Evolutionary conservation across 2,113 vertebrate genomes (phyloP).

Genomic region (Toxotes chatareus): DNA sequence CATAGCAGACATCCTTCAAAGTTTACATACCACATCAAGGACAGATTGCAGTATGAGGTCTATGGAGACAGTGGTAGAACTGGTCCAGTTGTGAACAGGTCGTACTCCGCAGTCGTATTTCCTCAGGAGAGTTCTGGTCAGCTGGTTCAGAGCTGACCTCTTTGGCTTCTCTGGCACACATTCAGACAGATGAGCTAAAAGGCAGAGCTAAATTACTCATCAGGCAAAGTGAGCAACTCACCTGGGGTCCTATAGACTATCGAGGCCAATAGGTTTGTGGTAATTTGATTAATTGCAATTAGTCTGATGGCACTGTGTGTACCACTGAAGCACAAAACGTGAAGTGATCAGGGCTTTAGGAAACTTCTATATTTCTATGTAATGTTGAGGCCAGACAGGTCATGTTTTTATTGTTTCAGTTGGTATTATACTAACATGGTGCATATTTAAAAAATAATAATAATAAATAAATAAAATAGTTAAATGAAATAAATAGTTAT

Average conservation of each 20-base stretch:
- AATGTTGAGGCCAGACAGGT: too few species aligned
- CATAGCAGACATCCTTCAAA: background rate
- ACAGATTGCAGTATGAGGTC: constrained; percentile 87
- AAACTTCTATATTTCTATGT: too few species aligned
- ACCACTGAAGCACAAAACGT: too few species aligned
- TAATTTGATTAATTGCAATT: background rate
- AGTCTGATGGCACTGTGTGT: too few species aligned
- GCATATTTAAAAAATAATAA: too few species aligned
- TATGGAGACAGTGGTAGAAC: constrained; percentile 84
- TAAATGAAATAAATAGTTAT: too few species aligned
- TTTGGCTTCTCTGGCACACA: constrained; percentile 75
- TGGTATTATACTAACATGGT: too few species aligned
- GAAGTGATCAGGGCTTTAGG: background rate
- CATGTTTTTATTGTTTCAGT: too few species aligned
- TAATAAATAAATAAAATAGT: too few species aligned
- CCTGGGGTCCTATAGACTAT: background rate
- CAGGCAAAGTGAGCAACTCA: background rate
- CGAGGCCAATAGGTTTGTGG: background rate
- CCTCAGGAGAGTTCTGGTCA: constrained; percentile 85
- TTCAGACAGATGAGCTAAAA: constrained; percentile 70
- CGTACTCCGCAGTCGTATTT: constrained; percentile 87
- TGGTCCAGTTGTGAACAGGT: constrained; percentile 87
- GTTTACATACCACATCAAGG: constrained; percentile 85
- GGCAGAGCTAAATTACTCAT: background rate
- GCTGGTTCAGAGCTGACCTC: constrained; percentile 84